Conservation (phyloP, 2,888 invertebrate genomes). For the Epinotia bilunana region DNA sequence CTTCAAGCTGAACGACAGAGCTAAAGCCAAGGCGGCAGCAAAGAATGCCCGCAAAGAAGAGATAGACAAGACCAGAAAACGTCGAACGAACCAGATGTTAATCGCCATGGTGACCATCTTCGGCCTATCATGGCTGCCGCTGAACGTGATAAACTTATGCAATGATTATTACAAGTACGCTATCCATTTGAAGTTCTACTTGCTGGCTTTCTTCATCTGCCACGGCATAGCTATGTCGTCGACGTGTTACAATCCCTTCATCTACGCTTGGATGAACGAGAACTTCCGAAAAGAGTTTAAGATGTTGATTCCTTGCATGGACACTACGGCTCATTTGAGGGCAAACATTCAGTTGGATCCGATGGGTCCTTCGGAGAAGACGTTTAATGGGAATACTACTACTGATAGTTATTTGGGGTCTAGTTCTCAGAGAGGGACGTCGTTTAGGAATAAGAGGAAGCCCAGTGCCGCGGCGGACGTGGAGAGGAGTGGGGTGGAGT, state of each 20-base stretch:
- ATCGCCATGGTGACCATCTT: conserved; percentile 99
- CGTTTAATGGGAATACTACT: conserved; percentile 90
- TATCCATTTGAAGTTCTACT: conserved; percentile 92
- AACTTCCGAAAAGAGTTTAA: conserved; percentile 97
- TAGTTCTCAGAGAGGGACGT: conserved; percentile 81
- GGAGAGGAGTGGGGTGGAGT: conserved; percentile 81
- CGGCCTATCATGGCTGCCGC: conserved; percentile 97
- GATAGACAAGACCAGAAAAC: conserved; percentile 94
- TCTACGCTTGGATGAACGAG: conserved; percentile 99
- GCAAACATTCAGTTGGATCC: conserved; percentile 81
- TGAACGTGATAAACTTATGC: conserved; percentile 95
- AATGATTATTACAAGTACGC: conserved; percentile 91
- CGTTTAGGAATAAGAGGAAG: conserved; percentile 82
- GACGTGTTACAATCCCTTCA: conserved; percentile 97
- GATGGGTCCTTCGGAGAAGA: conserved; percentile 86
- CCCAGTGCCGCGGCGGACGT: conserved; percentile 86
- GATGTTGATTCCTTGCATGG: conserved; percentile 88
- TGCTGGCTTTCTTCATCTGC: conserved; percentile 94
- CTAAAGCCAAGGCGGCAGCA: conserved; percentile 92
- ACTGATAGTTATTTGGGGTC: conserved; percentile 87
- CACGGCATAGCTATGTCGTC: conserved; percentile 98
- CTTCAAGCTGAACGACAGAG: conserved; percentile 92
- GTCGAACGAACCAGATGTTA: conserved; percentile 97
- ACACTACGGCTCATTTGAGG: conserved; percentile 74
- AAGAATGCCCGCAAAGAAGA: conserved; percentile 95